phyloP scores from a whole-genome alignment of 2,888 invertebrate species.

The Microctonus brassicae region DNA sequence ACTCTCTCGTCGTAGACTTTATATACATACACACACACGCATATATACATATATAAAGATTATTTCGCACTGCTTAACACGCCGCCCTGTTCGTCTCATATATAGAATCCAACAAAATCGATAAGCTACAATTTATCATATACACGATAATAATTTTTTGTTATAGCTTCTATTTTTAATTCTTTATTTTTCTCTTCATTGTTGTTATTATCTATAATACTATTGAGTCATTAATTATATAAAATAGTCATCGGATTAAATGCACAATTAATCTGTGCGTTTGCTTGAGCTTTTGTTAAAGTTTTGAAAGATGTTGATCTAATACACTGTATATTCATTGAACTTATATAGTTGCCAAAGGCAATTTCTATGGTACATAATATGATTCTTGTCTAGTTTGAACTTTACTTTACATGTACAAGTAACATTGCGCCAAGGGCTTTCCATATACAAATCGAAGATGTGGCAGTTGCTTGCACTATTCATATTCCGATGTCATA shows the following conservation, averaged over 20 bases:
- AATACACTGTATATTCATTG: no score
- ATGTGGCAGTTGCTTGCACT: neutral
- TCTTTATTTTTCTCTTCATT: no score
- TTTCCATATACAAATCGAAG: neutral
- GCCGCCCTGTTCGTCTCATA: neutral
- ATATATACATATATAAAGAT: neutral
- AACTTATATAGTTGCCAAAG: neutral
- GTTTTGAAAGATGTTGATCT: neutral
- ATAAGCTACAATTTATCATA: neutral
- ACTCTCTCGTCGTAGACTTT: neutral
- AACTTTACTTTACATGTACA: neutral
- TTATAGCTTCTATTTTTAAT: no score
- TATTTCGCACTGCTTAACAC: neutral
- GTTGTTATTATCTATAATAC: no score
- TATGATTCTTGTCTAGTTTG: neutral
- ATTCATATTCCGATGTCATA: neutral
- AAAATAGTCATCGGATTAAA: no score
- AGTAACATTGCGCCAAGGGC: neutral
- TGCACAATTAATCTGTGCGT: no score
- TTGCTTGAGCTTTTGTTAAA: neutral
- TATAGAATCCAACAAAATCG: neutral
- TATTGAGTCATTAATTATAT: no score
- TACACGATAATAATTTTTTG: neutral
- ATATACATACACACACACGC: neutral
- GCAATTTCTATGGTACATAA: neutral